Evolutionary conservation across 2,888 invertebrate species (phyloP), one percentile per base, ranked within the genome.

Genomic region (Carabus problematicus): DNA sequence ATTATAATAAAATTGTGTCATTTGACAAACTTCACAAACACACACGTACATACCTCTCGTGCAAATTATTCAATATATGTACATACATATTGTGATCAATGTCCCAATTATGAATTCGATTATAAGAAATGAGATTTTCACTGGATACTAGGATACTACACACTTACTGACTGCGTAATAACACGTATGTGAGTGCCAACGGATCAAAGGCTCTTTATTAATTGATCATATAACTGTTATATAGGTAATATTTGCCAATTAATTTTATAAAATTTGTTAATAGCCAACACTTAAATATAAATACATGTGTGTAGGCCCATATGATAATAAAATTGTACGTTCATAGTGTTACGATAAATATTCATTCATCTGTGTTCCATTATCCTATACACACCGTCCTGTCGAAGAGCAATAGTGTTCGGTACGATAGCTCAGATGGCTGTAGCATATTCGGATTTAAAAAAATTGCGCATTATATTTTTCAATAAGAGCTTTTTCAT

Each of bases 221-320:
- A 54, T 72, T 71, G 71, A 71, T 72, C 74, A 74, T 73, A 79
- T 80, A 80, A 79, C 79, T 80, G 80, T 81, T 80, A 80, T 75
- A 78, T 79, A n/a, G n/a, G n/a, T n/a, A 80, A 79, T 78, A 77
- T 80, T 78, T 79, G 79, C 79, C 77, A 76, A 71, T 73, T 74
- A 76, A 75, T 77, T 73, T 72, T 79, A 78, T 79, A 80, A 81
- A 80, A 81, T 78, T 80, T 82, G 81, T 82, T 82, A 79, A 81
- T 81, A 82, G 81, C 74, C 78, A 78, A 77, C 78, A 81, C 81
- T 81, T 82, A 79, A 80, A 76, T 81, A 80, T 81, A 80, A 78
- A 80, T 76, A 64, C 66, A 75, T 80, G 76, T 76, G 77, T 80
- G 79, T 80, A 80, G 79, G 75, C 59, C 59, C 66, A n/a, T 72